A percentile compares a stretch with the other conserved stretches of the same genome.
phyloP scores from a whole-genome alignment of 2,113 vertebrate species.

The Ceratotherium simum region DNA sequence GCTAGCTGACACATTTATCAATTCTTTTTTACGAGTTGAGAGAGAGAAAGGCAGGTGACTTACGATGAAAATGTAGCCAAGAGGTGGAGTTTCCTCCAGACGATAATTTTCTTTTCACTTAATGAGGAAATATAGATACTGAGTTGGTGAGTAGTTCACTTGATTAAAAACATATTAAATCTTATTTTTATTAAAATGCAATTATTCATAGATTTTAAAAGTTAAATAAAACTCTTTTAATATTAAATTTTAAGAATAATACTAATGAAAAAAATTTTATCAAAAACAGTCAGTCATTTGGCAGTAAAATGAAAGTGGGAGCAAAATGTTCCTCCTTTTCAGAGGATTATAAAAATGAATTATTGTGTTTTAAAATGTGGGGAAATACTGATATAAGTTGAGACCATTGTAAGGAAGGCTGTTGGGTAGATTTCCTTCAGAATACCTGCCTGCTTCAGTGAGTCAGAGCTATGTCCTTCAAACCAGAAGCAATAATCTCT shows the following conservation, averaged over 20 bases:
- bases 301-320: neutral
- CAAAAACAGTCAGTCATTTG: neutral
- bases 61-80: neutral
- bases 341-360: neutral
- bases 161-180: neutral
- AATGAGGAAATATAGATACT: neutral
- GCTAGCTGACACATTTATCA: neutral
- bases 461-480: neutral
- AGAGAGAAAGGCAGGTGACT: neutral
- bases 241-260: neutral
- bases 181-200: neutral
- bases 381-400: neutral
- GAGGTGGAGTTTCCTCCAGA: neutral
- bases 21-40: neutral
- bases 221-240: neutral
- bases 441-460: neutral
- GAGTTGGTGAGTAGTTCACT: neutral
- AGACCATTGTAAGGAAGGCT: neutral
- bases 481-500: neutral
- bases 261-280: neutral
- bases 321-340: neutral
- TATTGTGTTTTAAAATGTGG: neutral
- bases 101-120: neutral
- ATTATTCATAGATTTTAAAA: neutral
- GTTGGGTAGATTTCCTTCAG: neutral